A percentile compares a stretch with the other conserved stretches of the same genome.
phyloP scores from a whole-genome alignment of 2,113 vertebrate species.

The Aepyceros melampus region DNA sequence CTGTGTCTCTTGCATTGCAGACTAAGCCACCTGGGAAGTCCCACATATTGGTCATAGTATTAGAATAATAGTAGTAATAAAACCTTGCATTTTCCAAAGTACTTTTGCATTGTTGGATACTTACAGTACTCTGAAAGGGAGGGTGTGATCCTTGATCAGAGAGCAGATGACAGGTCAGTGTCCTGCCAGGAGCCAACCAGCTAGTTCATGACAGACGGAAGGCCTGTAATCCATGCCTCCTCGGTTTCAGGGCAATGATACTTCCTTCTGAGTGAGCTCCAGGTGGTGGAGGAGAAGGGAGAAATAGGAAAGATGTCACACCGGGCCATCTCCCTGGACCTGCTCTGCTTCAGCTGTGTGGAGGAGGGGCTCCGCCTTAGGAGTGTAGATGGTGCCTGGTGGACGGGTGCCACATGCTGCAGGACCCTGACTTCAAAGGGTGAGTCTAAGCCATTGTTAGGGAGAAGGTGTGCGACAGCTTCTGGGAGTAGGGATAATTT shows the following conservation, averaged over 20 bases:
- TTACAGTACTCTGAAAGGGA: neutral
- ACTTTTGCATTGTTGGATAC: neutral
- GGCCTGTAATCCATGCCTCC: rapidly evolving
- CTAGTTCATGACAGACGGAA: neutral
- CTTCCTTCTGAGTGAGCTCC: neutral
- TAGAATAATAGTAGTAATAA: neutral
- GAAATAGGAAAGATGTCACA: neutral
- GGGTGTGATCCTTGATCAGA: neutral
- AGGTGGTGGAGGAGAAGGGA: neutral
- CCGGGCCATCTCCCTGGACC: neutral
- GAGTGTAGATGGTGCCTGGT: neutral
- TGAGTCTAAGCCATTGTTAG: neutral
- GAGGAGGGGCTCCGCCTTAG: neutral
- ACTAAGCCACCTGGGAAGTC: neutral
- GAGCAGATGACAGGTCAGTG: neutral
- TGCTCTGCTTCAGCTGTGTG: neutral
- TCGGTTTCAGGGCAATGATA: neutral
- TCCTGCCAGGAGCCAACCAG: neutral
- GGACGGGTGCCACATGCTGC: neutral
- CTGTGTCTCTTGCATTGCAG: neutral
- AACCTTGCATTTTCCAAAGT: neutral
- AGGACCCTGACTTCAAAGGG: neutral
- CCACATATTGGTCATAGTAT: no score
- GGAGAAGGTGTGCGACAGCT: neutral
- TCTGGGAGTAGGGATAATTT: neutral